These are phyloP conservation scores for Melipona beecheii DNA, from an alignment of 2,888 invertebrate genomes.

Conservation along the genomic window DNA sequence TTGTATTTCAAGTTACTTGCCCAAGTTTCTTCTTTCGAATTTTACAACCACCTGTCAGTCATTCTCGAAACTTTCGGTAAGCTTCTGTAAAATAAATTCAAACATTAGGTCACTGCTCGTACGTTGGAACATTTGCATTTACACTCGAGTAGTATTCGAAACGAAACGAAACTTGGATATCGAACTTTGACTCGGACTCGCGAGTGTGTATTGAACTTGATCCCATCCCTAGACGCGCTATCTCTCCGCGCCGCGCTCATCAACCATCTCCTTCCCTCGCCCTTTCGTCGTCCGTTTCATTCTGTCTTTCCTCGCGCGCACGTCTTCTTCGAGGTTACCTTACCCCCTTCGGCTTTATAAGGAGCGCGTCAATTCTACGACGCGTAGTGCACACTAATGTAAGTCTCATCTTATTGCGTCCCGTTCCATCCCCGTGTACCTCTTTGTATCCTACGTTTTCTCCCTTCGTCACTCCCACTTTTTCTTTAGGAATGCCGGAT, in stretches of 20 bases:
- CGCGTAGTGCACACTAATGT: slow-evolving; percentile 60
- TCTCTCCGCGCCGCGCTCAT: slow-evolving; percentile 49
- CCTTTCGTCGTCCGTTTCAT: background rate
- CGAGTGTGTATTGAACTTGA: too few species aligned
- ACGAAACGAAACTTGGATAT: too few species aligned
- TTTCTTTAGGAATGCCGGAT: slow-evolving; percentile 10
- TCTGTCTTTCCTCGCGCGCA: background rate
- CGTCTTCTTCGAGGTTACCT: slow-evolving; percentile 8
- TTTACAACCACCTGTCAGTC: too few species aligned
- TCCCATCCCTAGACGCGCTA: slow-evolving; percentile 12
- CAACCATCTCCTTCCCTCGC: slow-evolving; percentile 50
- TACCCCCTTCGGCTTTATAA: slow-evolving; percentile 66
- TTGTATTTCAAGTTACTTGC: too few species aligned
- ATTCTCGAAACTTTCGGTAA: too few species aligned
- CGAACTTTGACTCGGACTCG: too few species aligned
- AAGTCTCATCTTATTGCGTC: slow-evolving; percentile 66
- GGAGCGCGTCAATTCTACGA: slow-evolving; percentile 74
- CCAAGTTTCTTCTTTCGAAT: too few species aligned
- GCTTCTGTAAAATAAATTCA: too few species aligned
- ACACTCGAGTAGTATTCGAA: too few species aligned
- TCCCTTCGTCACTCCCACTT: background rate
- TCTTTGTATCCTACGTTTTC: slow-evolving; percentile 1
- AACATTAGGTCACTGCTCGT: too few species aligned
- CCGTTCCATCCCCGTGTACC: slow-evolving; percentile 44
- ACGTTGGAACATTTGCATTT: too few species aligned